Conservation (phyloP, 2,888 invertebrate genomes). For the Papilio gigon region DNA sequence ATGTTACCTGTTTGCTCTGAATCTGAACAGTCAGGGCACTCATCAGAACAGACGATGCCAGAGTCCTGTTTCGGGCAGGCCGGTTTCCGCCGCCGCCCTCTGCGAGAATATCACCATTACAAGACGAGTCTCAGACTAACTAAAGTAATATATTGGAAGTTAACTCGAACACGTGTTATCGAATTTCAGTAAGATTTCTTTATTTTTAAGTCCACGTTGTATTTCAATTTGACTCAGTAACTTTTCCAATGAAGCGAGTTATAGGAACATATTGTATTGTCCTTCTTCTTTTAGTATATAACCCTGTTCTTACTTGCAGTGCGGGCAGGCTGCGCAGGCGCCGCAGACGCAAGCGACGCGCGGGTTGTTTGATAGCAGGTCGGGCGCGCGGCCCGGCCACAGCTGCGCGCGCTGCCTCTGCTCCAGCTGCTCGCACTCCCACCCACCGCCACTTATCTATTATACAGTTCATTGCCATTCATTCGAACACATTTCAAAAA, state of each 20-base stretch:
- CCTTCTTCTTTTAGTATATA: too few species aligned
- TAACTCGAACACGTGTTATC: not conserved
- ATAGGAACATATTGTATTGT: too few species aligned
- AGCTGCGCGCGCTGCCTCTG: conserved; percentile 59
- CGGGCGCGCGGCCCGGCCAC: conserved; percentile 61
- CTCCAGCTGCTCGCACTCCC: conserved; percentile 58
- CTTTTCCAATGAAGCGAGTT: too few species aligned
- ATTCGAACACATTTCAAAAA: not conserved
- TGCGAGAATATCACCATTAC: conserved; percentile 45
- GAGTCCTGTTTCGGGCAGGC: conserved; percentile 76
- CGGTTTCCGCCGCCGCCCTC: conserved; percentile 64
- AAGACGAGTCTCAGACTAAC: too few species aligned
- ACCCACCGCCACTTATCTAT: conserved; percentile 68
- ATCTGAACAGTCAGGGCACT: conserved; percentile 68
- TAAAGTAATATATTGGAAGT: too few species aligned
- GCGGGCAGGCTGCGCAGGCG: conserved; percentile 61
- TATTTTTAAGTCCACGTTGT: not conserved
- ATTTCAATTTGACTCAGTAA: too few species aligned
- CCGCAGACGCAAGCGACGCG: conserved; percentile 72
- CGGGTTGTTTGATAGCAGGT: conserved; percentile 68
- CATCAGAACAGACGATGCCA: conserved; percentile 74
- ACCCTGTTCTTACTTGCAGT: conserved; percentile 64
- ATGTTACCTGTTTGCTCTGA: conserved; percentile 58
- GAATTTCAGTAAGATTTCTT: too few species aligned
- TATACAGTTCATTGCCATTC: not conserved